Evolutionary conservation across 2,797 vertebrate species (phyloP), one percentile per base, ranked within the genome.

Genomic region (Mastacembelus armatus): DNA sequence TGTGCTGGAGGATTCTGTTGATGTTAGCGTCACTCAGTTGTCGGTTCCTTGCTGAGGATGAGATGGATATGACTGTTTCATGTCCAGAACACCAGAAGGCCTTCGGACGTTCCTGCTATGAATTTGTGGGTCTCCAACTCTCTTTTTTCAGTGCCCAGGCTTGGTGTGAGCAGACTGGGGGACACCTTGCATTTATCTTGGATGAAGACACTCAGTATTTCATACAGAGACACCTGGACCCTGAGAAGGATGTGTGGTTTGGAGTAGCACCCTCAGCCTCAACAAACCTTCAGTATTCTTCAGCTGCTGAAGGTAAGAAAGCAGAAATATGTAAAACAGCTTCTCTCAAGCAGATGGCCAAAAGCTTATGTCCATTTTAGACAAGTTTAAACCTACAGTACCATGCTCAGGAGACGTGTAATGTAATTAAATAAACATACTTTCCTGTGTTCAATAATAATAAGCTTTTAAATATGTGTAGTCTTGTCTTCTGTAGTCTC

Each of bases 101-200:
- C 67, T 96, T 96, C 63, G 84, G 92, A 27, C 50, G 47, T 6
- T 95, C 94, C 0, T 98, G 96, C 78, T 98, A 95, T 38, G 95
- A 97, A 68, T 92, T 96, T 87, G 93, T 96, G 54, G 74, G 44
- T 16, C 73, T 95, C 2, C 74, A 67, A 65, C 84, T 0, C 6
- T 84, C 90, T 48, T 96, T 96, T 72, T 60, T 29, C 0, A 61
- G 78, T 0, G 95, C 96, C 50, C 94, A 97, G 91, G 86, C 85
- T 49, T 96, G 95, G 95, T 98, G 96, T 24, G 95, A 97, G 89
- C 88, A 89, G 61, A 90, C 81, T 4, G 95, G 95, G 9, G 96
- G 96, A 61, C 97, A 96, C 44, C 87, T 98, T 5, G 91, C 91
- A 33, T 96, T 96, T n/a, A 92, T 98, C 61, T 87, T 56, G 7